Evolutionary conservation across 23 tunicate species (phyloP), one percentile per base, ranked within the genome.

Genomic region (Clavelina lepadiformis): DNA sequence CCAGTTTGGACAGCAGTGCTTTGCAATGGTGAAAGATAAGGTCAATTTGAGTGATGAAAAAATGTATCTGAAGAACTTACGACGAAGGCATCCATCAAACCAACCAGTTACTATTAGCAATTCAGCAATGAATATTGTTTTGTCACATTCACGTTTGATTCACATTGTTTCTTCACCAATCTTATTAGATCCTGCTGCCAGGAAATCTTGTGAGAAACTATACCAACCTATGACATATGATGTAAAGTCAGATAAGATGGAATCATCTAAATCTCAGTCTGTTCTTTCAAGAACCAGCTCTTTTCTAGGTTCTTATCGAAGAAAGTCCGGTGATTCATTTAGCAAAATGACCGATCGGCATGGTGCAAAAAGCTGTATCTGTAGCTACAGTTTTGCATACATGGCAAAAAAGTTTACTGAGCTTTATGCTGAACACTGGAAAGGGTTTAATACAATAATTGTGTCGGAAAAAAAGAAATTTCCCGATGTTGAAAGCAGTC

Each of bases 321-420:
- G 75, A 44, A 78, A 35, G 34, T 78, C 84, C 24, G 84, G 84
- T 1, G 84, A 78, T 28, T 78, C 75, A 22, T 21, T 78, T 25
- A 31, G 26, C 34, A 78, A 78, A 57, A 58, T 36, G 22, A 34
- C 61, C 0, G 84, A 78, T 11, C 3, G 26, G 22, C 25, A 54
- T 22, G 62, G 35, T 32, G 23, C 18, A 20, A 54, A 3, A 19
- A 21, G 11, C 58, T 54, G 58, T 5, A 24, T 38, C 13, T 58
- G 11, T 23, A 24, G 29, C 25, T 37, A 23, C 6, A 57, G 63
- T 22, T 53, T 33, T 24, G 67, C 54, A 1, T 72, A 57, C 53
- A 58, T 38, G 33, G 28, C 58, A n/a, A 31, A 58, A 21, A 57
- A 46, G 11, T 68, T 68, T 58, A 28, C 26, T 44, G 67, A 67